A percentile compares a stretch with the other conserved stretches of the same genome.
Evolutionary conservation across 2,888 invertebrate species (phyloP).

Genomic region (Tiphia femorata): DNA sequence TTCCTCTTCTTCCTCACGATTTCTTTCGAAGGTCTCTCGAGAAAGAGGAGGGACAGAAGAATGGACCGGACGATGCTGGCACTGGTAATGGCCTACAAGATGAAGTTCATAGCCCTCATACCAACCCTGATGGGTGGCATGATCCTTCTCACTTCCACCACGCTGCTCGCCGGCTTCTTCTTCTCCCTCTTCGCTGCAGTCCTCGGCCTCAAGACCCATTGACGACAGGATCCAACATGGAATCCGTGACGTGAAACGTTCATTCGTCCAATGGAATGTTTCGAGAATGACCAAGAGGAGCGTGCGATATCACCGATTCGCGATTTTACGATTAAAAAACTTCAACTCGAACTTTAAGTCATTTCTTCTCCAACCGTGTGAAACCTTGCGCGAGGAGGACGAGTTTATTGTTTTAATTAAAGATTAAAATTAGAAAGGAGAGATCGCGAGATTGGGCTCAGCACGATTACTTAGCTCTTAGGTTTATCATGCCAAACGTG

Average conservation of each 20-base stretch:
- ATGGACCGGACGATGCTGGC: conserved; percentile 81
- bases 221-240: conserved; percentile 6
- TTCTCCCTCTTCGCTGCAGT: conserved; percentile 88
- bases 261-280: no score
- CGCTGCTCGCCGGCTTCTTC: conserved; percentile 88
- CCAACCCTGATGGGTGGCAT: conserved; percentile 81
- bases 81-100: conserved; percentile 83
- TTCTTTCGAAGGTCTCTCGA: background rate
- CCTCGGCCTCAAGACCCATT: conserved; percentile 75
- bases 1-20: background rate
- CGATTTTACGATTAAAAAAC: no score
- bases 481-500: no score
- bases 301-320: no score
- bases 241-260: background rate
- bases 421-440: no score
- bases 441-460: no score
- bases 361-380: no score
- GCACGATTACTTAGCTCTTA: no score
- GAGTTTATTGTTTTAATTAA: no score
- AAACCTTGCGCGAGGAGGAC: no score
- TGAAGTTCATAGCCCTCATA: conserved; percentile 84
- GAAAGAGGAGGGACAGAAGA: conserved; percentile 26
- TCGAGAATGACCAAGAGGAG: no score
- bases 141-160: conserved; percentile 81
- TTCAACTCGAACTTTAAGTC: no score